Base-by-base conservation (phyloP, 2,888 invertebrate species). In the Spisula subtruncata region DNA sequence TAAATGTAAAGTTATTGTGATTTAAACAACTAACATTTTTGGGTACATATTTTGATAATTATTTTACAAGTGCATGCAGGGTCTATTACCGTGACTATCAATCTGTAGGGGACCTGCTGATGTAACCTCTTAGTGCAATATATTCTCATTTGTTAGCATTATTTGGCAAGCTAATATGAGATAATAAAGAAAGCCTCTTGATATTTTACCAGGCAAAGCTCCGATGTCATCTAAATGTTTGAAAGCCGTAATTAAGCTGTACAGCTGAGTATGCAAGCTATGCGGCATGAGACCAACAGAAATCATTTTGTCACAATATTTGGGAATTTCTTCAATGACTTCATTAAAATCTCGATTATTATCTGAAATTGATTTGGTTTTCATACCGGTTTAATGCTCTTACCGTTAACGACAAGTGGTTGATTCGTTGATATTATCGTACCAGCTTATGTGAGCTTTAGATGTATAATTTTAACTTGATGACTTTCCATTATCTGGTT, bases 401-500 rank as follows among this genome's bases (percentile, higher is more conserved):
- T 75, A 35, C 75, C 16, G 35, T 75, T 8, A 2, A 29, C 35
- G 35, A 32, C 75, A 75, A 35, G 75, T 32, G 18, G 20, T 32
- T 32, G 2, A 75, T 35, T 32, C 4, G 20, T 32, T 32, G 2
- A 75, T 35, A 75, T 75, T 41, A 32, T 32, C 32, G 75, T 32
- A 32, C 16, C 25, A 75, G 75, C 29, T 75, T 75, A 75, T 75
- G 75, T 32, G 12, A 75, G 75, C 75, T 75, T 75, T 75, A 75
- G 32, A 29, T 75, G 16, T 75, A 16, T 32, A 75, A 75, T 32
- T 75, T 75, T 32, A 75, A 75, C 75, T 35, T 14, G 16, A 75
- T 75, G 35, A 75, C 75, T 75, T 32, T 71, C 75, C 75, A 84
- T 79, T 75, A 84, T 84, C 75, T 48, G 51, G 1, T n/a, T 12